Base-by-base conservation (phyloP, 1,140 invertebrate species). In the Cherax destructor region DNA sequence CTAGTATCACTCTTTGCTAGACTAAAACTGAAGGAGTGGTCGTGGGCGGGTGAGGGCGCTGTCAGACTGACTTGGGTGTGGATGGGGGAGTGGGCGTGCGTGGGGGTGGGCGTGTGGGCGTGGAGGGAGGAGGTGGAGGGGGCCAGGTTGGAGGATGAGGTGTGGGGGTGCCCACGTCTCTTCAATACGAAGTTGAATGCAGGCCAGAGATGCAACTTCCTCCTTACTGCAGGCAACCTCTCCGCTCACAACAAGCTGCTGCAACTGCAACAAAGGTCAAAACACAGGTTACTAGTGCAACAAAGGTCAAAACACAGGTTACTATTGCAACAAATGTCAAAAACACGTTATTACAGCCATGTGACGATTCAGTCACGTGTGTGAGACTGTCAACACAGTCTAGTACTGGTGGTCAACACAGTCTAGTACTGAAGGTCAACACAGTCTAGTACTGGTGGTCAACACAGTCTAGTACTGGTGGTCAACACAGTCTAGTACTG, bases 191-290 rank as follows among this genome's bases (percentile, higher is more conserved):
- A 97, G 94, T 93, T 97, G 96, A 72, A 97, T 96, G 47, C 96
- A 96, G 16, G 96, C 96, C 79, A 97, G 94, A 10, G 95, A 95
- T 0, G 96, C 96, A 5, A 96, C 96, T 93, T 97, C 96, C 89
- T 97, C 96, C 93, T 96, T 96, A 78, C 96, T 96, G 93, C 96
- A 97, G 4, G 96, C 96, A 86, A 97, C 93, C 24, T 96, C 95
- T 24, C 96, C 96, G 74, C 94, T 95, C 69, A 97, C 95, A 21
- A 97, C 95, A 93, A 96, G 94, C 91, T 96, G 95, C 94, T 96
- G 95, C 86, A 97, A 94, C 96, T 97, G 94, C 72, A 95, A 88
- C n/a, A 50, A 7, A 88, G 77, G 69, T 10, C 65, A 49, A 72
- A 18, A 81, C 49, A 50, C 18, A 79, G n/a, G 49, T 41, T 49